Evolutionary conservation across 2,113 vertebrate genomes (phyloP), one percentile per base, ranked within the genome.

Genomic region (Paramisgurnus dabryanus): DNA sequence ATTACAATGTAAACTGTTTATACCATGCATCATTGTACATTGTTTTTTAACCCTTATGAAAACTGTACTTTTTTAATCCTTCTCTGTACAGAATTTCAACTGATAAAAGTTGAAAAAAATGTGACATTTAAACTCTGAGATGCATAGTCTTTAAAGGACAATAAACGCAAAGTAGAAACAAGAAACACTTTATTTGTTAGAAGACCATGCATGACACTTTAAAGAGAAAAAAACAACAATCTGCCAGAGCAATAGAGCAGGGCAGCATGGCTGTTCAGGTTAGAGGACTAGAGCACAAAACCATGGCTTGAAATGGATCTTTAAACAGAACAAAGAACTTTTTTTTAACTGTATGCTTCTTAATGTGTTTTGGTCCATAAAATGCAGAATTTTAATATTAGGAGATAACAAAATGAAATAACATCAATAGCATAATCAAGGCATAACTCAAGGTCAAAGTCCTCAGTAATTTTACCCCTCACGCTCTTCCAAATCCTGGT

Each of bases 401-500:
- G 18, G 4, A 7, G 10, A 61, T 12, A 61, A 61, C 18, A 61
- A 34, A 61, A 18, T 61, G 7, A 61, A 27, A 47, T 47, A 47
- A 61, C 58, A 61, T 18, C 18, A 61, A 27, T 8, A 61, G 58
- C 58, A 22, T 61, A 61, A 61, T 7, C 6, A 47, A 47, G 9
- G 9, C 45, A 47, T 47, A 47, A 47, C 45, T 47, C 45, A 47
- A 47, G 45, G 6, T 34, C 18, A 27, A 34, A 34, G 58, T 18
- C 58, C 8, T 60, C 10, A 2, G 11, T 4, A 34, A 63, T 13
- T 47, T 49, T 67, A 78, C 39, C 40, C 68, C 76, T 83, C 65
- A 75, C 5, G 64, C 75, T 40, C 34, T 79, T 79, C 69, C 77
- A 80, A 83, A 83, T 60, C 82, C 70, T 63, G 70, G 76, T 50